phyloP scores from a whole-genome alignment of 2,888 invertebrate species.

The Hirudinaria manillensis region DNA sequence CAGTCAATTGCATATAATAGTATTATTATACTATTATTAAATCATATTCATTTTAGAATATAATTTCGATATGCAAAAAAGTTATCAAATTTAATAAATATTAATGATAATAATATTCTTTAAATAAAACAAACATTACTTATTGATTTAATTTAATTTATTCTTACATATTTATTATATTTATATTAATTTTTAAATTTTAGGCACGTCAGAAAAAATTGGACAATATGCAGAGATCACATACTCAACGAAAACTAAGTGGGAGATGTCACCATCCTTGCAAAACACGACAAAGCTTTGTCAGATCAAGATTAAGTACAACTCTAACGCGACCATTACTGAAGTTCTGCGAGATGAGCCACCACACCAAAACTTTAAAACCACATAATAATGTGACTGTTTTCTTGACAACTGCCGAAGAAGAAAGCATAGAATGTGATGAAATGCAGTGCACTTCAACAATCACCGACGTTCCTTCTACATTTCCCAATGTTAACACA shows the following conservation, averaged over 20 bases:
- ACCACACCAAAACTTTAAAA: background rate
- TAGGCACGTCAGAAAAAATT: conserved; percentile 10
- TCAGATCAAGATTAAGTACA: background rate
- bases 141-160: too few species aligned
- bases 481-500: too few species aligned
- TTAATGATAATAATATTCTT: too few species aligned
- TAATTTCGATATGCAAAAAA: too few species aligned
- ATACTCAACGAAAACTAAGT: background rate
- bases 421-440: background rate
- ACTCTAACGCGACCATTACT: background rate
- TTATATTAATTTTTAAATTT: background rate
- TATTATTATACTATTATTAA: too few species aligned
- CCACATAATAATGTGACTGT: background rate
- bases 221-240: background rate
- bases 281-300: background rate
- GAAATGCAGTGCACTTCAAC: too few species aligned
- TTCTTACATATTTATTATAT: too few species aligned
- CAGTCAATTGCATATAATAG: too few species aligned
- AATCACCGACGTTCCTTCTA: too few species aligned
- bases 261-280: background rate
- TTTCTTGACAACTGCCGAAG: background rate
- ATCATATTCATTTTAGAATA: too few species aligned
- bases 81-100: too few species aligned
- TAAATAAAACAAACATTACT: too few species aligned
- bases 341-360: background rate